phyloP scores from a whole-genome alignment of 2,797 vertebrate species.

The Limnodromus scolopaceus region DNA sequence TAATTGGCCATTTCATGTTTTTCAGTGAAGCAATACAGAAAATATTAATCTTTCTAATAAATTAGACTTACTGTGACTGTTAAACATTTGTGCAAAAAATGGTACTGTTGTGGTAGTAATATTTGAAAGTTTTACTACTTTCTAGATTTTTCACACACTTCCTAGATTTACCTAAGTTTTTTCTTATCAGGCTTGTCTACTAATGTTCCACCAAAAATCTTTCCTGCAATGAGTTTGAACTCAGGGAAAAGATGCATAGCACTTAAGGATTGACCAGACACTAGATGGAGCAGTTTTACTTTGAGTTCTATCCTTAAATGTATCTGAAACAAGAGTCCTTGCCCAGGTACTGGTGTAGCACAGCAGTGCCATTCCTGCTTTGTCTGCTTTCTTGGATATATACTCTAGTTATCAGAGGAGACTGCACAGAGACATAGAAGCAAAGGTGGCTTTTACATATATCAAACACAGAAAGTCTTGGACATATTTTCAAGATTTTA shows the following conservation, averaged over 20 bases:
- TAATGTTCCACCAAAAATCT: not conserved
- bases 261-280: not conserved
- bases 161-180: not conserved
- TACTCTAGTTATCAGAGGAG: not conserved
- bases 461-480: not conserved
- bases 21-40: not conserved
- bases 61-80: not conserved
- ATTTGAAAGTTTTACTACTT: not conserved
- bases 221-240: accelerated
- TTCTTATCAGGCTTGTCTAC: accelerated
- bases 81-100: not conserved
- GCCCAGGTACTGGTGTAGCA: not conserved
- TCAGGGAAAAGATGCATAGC: not conserved
- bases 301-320: not conserved
- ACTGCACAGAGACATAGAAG: accelerated
- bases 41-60: not conserved
- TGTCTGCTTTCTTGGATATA: not conserved
- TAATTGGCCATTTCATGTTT: not conserved
- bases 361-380: not conserved
- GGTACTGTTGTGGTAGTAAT: not conserved
- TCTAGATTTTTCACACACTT: not conserved
- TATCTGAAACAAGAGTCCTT: not conserved
- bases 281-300: slow-evolving; percentile 69
- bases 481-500: not conserved
- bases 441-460: not conserved